Evolutionary conservation across 2,113 vertebrate genomes (phyloP).

Genomic region (Neomonachus schauinslandi): DNA sequence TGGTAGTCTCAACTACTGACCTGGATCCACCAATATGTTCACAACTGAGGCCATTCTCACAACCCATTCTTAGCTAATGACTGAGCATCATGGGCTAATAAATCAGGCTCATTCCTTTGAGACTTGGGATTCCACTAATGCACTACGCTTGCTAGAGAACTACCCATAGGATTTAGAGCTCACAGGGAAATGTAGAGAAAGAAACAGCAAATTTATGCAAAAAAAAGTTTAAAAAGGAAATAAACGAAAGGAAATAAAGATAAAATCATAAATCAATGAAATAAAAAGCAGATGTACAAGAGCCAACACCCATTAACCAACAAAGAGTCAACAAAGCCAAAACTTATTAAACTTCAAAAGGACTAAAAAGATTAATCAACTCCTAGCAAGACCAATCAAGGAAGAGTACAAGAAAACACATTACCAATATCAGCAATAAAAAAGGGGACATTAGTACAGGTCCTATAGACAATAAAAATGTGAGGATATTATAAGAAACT

Average conservation of each 20-base stretch:
- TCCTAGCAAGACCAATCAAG: neutral
- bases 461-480: constrained; percentile 38
- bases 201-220: neutral
- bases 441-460: neutral
- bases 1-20: neutral
- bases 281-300: neutral
- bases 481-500: neutral
- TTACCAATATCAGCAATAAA: constrained; percentile 33
- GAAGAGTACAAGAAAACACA: constrained; percentile 19
- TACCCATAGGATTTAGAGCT: neutral
- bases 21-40: neutral
- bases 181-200: constrained; percentile 18
- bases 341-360: constrained; percentile 29
- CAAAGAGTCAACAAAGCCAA: neutral
- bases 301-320: neutral
- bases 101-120: neutral
- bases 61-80: neutral
- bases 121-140: neutral
- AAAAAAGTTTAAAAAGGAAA: neutral
- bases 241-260: constrained; percentile 5
- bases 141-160: neutral
- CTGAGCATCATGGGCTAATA: neutral
- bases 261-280: constrained; percentile 43
- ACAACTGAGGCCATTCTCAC: neutral
- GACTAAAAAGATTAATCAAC: neutral